Base-by-base conservation (phyloP, 2,888 invertebrate genomes). In the Amiota communis region DNA sequence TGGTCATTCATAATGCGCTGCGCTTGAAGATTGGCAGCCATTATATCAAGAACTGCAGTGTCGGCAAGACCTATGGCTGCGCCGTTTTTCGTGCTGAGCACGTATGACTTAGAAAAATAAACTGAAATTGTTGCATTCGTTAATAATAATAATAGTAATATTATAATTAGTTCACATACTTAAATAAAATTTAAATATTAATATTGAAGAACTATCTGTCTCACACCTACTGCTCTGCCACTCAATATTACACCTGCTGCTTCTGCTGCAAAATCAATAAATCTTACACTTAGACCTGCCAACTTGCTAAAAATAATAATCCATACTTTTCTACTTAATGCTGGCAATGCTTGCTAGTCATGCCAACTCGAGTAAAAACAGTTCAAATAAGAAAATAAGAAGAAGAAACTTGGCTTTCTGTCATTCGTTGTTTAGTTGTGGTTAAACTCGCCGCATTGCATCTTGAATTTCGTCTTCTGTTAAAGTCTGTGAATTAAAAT, bases 1-100 rank as follows among this genome's bases (percentile, higher is more conserved):
- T 98, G 98, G 89, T 98, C 97, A 74, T 97, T 97, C 80, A 97
- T 93, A 91, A 95, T 94, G 64, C 90, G 89, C 92, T 98, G 98
- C 92, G 98, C 97, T 91, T 97, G 97, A 87, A 98, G 92, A 90
- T 95, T 96, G 85, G 96, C 95, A 92, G 97, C 96, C 94, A 96
- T 95, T 93, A 96, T 95, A 92, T 95, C 96, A 94, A 96, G 95
- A 91, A 95, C 94, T 92, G 95, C 95, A 88, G 95, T 95, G 90
- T 95, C 94, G 91, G 95, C 89, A 84, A 88, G 88, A 82, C 88
- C 88, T 89, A 88, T 89, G 86, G 82, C 89, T 87, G 82, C 73
- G 65, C 76, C 36, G 36, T 36, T 36, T 36, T 74, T 78, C 78
- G 74, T 72, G 17, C 65, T 47, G 63, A 23, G 17, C 57, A 57